These are phyloP conservation scores for Pecten maximus DNA, from an alignment of 2,888 invertebrate genomes.

Conservation along the genomic window DNA sequence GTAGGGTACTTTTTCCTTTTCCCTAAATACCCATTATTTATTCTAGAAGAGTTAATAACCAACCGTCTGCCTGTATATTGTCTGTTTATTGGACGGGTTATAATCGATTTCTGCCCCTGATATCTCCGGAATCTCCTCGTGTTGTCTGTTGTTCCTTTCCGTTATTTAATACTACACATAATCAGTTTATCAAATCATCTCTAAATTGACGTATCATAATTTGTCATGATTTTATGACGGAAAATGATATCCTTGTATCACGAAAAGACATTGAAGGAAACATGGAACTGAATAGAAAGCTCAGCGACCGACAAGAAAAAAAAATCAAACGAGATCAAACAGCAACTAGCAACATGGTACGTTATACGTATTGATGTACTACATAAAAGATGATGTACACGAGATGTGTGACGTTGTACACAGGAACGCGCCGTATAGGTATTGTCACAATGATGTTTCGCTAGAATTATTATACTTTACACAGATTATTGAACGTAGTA, in stretches of 20 bases:
- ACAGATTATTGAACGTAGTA: too few species aligned
- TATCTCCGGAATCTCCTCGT: neutral
- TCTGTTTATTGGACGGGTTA: neutral
- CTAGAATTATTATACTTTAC: too few species aligned
- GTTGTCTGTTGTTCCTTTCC: conserved; percentile 9
- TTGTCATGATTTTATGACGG: conserved; percentile 6
- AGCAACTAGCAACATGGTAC: too few species aligned
- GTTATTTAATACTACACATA: neutral
- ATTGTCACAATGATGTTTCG: too few species aligned
- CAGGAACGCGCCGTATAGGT: too few species aligned
- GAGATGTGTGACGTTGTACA: too few species aligned
- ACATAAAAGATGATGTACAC: too few species aligned
- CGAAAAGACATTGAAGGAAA: neutral
- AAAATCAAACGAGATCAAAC: too few species aligned
- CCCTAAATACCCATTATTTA: conserved; percentile 24
- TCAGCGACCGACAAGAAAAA: too few species aligned
- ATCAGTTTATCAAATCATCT: neutral
- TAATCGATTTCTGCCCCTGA: neutral
- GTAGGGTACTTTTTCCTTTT: neutral
- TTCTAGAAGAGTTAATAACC: conserved; percentile 16
- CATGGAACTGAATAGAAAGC: neutral
- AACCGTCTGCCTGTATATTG: neutral
- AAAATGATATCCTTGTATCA: neutral
- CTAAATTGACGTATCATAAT: neutral
- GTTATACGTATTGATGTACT: too few species aligned